Base-by-base conservation (phyloP, 2,888 invertebrate genomes). In the Pterostichus madidus region DNA sequence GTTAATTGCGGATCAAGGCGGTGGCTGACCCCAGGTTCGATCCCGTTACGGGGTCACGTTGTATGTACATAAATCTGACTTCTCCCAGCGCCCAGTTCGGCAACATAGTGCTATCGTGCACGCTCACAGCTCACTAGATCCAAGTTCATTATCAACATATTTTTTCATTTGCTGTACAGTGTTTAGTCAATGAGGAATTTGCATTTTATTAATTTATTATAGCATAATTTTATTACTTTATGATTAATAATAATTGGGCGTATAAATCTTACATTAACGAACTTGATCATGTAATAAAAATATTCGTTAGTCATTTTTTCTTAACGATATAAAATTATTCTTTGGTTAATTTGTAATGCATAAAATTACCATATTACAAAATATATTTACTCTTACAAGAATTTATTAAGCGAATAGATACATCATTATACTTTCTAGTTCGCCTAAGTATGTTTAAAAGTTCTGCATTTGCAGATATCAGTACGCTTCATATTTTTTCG, bases 181-280 rank as follows among this genome's bases (percentile, higher is more conserved):
- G 35, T 64, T 31, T 32, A 53, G 76, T 79, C 32, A 64, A 79
- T 79, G 32, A 49, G 17, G 32, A 81, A 81, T 81, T 81, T 81
- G 75, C 81, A 81, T 81, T 81, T 75, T 81, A 81, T 81, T 81
- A 81, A 81, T 81, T 81, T 81, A 81, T 81, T 75, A 75, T 53
- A 59, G 59, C 75, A 53, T 81, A 81, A 81, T 81, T 81, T 81
- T 81, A 81, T 75, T 32, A 49, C 49, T 81, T 81, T 81, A 81
- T 81, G 81, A 81, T 81, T 81, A 75, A 81, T 81, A 81, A 81
- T 81, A 81, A 81, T 81, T 81, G 81, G 56, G 32, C 17, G 44
- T 31, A 81, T 81, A 81, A 81, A 81, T 81, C 81, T 75, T 81
- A 39, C n/a, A 53, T 44, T 81, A 81, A 75, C 73, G 68, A 71